These are phyloP conservation scores for Perizoma affinitatum DNA, from an alignment of 2,888 invertebrate species.

Conservation along the genomic window DNA sequence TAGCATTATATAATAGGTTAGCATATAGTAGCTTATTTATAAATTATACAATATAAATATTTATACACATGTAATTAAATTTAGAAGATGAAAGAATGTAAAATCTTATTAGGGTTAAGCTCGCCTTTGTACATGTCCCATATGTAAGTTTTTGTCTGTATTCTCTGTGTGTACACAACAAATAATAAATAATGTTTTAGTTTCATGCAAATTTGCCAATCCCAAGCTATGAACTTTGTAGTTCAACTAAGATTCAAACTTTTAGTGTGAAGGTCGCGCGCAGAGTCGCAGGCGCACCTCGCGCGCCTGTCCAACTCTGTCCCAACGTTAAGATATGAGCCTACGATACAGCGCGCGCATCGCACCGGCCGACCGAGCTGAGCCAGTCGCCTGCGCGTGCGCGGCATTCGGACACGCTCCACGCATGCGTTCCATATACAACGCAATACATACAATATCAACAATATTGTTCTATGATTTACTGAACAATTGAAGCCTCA, in stretches of 20 bases:
- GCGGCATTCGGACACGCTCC: conserved; percentile 39
- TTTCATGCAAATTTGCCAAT: background rate
- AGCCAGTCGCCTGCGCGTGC: conserved; percentile 55
- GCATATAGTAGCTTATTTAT: too few relatives aligned
- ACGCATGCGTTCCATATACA: conserved; percentile 16
- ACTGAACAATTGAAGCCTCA: conserved; percentile 15
- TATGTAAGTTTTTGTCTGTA: too few relatives aligned
- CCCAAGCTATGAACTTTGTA: background rate
- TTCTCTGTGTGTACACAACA: too few relatives aligned
- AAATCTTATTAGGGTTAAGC: too few relatives aligned
- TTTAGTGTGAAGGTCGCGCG: conserved; percentile 50
- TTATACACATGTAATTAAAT: background rate
- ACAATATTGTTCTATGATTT: conserved; percentile 21
- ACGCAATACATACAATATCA: conserved; percentile 2
- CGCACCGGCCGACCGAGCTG: background rate
- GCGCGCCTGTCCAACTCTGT: too few relatives aligned
- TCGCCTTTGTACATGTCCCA: too few relatives aligned
- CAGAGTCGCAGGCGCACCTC: conserved; percentile 30
- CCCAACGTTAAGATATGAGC: too few relatives aligned
- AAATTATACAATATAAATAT: too few relatives aligned
- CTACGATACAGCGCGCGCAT: background rate
- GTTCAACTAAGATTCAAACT: background rate
- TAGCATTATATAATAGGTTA: too few relatives aligned
- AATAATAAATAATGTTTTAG: background rate
- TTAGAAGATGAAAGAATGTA: background rate